Evolutionary conservation across 2,113 vertebrate species (phyloP), one percentile per base, ranked within the genome.

Genomic region (Lepisosteus osseus): DNA sequence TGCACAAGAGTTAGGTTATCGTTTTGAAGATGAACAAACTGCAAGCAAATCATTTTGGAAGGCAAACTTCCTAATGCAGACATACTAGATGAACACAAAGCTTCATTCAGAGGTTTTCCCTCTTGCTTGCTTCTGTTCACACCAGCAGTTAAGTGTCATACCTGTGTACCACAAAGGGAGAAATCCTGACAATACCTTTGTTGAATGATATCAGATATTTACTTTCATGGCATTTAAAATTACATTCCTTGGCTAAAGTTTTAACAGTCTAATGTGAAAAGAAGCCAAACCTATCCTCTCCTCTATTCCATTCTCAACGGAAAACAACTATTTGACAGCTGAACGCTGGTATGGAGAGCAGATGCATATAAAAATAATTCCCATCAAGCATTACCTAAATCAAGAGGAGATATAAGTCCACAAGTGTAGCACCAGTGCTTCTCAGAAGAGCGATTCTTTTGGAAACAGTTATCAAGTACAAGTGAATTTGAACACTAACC

Each of bases 101-200:
- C 5, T 51, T 51, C 47, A 51, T 51, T 5, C 29, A 29, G 29
- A 2, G 29, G 29, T 29, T 29, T 29, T 9, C 47, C 47, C 47
- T 51, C 47, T 51, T 1, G 5, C 47, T 51, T 2, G 47, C 9
- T 9, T 51, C 47, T 9, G 9, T 51, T 51, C 1, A 51, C 47
- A 51, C 9, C 5, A 51, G 47, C 47, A 51, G 9, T 5, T 9
- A 51, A 51, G 5, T 51, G 5, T 51, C 47, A 51, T 6, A 47
- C 47, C 42, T 66, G 57, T 54, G 59, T 64, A 43, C 59, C 65
- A 72, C 17, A 72, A 61, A 65, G 67, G 67, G 63, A 72, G 7
- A 43, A 59, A 41, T 56, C 6, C 13, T 14, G 71, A 64, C 57
- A 54, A 54, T 15, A 56, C 56, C 57, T 57, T 42, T 40, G 14